Percentiles rank a stretch among this genome's conserved stretches.
Conservation (phyloP, 2,797 vertebrate genomes). For the Sebastes cheni region DNA sequence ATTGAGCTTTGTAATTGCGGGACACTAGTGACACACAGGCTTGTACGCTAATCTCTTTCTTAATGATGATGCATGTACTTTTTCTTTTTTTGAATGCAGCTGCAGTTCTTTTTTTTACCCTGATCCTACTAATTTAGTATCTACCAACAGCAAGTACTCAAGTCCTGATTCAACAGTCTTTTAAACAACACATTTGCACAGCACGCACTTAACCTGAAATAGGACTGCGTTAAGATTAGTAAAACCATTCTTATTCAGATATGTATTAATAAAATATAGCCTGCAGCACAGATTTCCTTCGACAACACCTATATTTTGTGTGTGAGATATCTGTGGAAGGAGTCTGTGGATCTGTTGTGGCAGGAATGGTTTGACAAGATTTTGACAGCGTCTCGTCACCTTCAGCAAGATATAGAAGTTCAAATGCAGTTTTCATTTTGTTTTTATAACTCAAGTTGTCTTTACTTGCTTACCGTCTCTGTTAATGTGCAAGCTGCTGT, state of each 20-base stretch:
- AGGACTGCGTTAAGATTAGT: neutral
- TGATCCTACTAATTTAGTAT: neutral
- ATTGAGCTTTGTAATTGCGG: neutral
- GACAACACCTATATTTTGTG: neutral
- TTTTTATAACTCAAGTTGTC: neutral
- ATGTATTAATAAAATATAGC: neutral
- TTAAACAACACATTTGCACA: neutral
- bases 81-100: neutral
- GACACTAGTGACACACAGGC: neutral
- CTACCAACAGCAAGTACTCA: neutral
- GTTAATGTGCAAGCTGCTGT: neutral
- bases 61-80: neutral
- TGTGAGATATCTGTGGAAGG: neutral
- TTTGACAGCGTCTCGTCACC: neutral
- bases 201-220: neutral
- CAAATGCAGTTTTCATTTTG: neutral
- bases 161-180: neutral
- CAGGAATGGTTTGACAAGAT: neutral
- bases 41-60: neutral
- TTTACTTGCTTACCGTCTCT: neutral
- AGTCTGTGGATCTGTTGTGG: neutral
- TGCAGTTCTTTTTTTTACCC: neutral
- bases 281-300: neutral
- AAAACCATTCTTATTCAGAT: neutral
- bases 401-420: neutral